Evolutionary conservation across 2,113 vertebrate genomes (phyloP).

Genomic region (Seriola aureovittata): DNA sequence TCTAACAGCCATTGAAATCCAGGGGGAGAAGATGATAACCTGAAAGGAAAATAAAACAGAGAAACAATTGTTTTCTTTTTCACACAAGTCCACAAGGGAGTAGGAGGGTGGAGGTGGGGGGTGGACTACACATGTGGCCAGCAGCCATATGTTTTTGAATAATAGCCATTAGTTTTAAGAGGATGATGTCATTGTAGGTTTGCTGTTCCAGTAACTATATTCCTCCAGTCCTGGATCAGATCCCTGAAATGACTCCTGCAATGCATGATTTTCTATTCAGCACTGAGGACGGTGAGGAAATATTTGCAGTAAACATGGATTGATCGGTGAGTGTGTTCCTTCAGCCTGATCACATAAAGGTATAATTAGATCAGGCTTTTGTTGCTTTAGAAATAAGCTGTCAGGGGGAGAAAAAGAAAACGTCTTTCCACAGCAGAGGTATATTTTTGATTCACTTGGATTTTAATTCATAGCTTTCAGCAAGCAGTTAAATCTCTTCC

Average conservation of each 20-base stretch:
- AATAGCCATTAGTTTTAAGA: slow-evolving; percentile 81
- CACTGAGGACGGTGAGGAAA: slow-evolving; percentile 34
- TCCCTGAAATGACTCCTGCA: slow-evolving; percentile 64
- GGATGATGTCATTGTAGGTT: slow-evolving; percentile 75
- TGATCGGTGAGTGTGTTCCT: slow-evolving; percentile 8
- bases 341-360: background rate
- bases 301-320: slow-evolving; percentile 46
- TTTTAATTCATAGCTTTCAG: slow-evolving; percentile 51
- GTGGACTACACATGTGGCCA: slow-evolving; percentile 66
- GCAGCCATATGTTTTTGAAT: slow-evolving; percentile 76
- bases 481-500: slow-evolving; percentile 55
- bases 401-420: background rate
- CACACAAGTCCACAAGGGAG: slow-evolving; percentile 30
- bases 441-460: slow-evolving; percentile 29
- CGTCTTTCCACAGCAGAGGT: slow-evolving; percentile 12
- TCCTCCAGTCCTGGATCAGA: slow-evolving; percentile 67
- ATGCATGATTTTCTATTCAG: slow-evolving; percentile 30
- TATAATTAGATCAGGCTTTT: slow-evolving; percentile 25
- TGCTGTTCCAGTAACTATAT: slow-evolving; percentile 81
- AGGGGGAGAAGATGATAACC: slow-evolving; percentile 19
- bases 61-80: slow-evolving; percentile 72
- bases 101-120: slow-evolving; percentile 2
- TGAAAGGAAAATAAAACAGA: slow-evolving; percentile 59
- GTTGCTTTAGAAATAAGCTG: background rate
- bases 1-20: slow-evolving; percentile 24